Evolutionary conservation across 2,797 vertebrate genomes (phyloP).

Genomic region (Trichosurus vulpecula): DNA sequence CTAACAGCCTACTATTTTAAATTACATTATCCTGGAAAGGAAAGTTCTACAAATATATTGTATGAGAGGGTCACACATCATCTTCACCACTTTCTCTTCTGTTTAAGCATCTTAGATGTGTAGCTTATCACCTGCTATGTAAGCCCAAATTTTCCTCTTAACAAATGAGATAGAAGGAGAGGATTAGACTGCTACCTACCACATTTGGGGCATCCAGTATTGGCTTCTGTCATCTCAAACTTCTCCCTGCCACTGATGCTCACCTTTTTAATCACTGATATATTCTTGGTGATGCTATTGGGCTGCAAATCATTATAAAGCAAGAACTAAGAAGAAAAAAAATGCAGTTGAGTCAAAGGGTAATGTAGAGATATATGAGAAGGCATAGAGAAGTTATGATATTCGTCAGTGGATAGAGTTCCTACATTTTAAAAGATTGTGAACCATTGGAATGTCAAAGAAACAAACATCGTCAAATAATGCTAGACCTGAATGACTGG

Average conservation of each 20-base stretch:
- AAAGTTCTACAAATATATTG: conserved; percentile 17
- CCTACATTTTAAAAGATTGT: neutral
- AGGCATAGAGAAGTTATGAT: neutral
- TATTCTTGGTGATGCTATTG: neutral
- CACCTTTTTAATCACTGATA: neutral
- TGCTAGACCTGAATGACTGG: neutral
- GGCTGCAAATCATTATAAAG: neutral
- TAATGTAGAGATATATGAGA: neutral
- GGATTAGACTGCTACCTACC: neutral
- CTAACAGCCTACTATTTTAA: neutral
- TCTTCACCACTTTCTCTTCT: neutral
- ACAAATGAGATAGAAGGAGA: neutral
- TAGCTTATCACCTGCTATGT: neutral
- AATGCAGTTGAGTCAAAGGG: neutral
- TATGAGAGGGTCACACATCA: neutral
- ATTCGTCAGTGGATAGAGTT: neutral
- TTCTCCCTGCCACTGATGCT: neutral
- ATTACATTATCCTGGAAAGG: neutral
- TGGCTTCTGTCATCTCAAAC: neutral
- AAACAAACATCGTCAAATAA: neutral
- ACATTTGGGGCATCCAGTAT: neutral
- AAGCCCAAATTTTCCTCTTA: neutral
- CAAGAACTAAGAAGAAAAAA: neutral
- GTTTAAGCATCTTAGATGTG: neutral
- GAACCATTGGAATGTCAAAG: neutral